A percentile compares a stretch with the other conserved stretches of the same genome.
Evolutionary conservation across 2,888 invertebrate species (phyloP).

Genomic region (Lobophora halterata): DNA sequence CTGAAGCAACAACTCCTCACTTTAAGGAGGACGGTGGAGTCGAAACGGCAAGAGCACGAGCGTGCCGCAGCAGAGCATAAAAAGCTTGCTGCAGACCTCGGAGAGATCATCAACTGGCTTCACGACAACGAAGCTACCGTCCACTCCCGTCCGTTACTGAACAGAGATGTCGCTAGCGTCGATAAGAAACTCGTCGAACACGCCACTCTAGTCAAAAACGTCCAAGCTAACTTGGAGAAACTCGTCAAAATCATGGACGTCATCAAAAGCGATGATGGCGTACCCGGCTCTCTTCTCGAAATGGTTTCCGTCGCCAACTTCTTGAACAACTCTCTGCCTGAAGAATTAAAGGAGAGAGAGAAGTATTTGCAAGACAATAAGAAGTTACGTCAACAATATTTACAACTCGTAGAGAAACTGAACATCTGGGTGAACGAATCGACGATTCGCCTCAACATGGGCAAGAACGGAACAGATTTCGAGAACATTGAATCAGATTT

Average conservation of each 20-base stretch:
- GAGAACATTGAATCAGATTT: constrained; percentile 90
- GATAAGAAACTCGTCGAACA: constrained; percentile 91
- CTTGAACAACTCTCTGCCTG: constrained; percentile 87
- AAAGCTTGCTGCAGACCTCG: constrained; percentile 91
- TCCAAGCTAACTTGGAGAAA: constrained; percentile 85
- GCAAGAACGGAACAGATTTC: constrained; percentile 93
- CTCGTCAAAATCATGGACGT: constrained; percentile 86
- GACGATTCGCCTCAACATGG: constrained; percentile 86
- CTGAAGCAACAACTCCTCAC: constrained; percentile 91
- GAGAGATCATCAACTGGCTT: constrained; percentile 90
- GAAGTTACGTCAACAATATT: constrained; percentile 88
- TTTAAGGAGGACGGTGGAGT: constrained; percentile 90
- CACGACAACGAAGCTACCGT: constrained; percentile 90
- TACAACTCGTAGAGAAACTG: constrained; percentile 87
- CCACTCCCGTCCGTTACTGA: constrained; percentile 90
- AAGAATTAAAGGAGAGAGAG: constrained; percentile 89
- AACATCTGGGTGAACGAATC: constrained; percentile 93
- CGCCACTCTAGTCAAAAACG: constrained; percentile 83
- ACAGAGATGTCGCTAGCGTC: constrained; percentile 89
- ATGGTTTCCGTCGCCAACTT: constrained; percentile 93
- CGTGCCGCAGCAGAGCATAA: constrained; percentile 93
- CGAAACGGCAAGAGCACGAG: constrained; percentile 93
- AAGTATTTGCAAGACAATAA: constrained; percentile 90
- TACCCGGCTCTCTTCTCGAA: constrained; percentile 90
- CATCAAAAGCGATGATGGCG: constrained; percentile 87